phyloP scores from a whole-genome alignment of 2,797 vertebrate genomes.

The Alosa sapidissima region DNA sequence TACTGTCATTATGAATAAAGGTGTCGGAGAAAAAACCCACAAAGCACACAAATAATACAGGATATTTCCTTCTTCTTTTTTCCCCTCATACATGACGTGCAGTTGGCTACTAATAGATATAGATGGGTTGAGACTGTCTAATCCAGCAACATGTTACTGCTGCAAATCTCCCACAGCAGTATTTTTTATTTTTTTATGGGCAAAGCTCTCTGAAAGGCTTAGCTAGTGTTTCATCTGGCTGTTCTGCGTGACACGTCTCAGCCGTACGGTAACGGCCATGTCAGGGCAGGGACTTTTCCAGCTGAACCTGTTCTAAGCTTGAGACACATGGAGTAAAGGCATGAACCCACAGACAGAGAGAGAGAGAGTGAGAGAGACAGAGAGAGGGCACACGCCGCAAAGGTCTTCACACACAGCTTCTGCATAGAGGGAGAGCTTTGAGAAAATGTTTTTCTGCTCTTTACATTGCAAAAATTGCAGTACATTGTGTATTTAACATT shows the following conservation, averaged over 20 bases:
- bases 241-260: not conserved
- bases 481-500: no score
- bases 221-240: not conserved
- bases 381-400: no score
- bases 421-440: no score
- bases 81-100: not conserved
- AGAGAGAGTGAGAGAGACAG: not conserved
- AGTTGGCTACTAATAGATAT: not conserved
- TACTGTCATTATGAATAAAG: not conserved
- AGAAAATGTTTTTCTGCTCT: no score
- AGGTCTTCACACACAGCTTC: no score
- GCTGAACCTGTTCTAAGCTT: not conserved
- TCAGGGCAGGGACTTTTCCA: not conserved
- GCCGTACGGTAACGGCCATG: not conserved
- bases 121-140: not conserved
- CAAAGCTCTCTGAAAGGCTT: not conserved
- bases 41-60: not conserved
- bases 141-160: not conserved
- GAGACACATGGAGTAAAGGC: not conserved
- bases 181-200: not conserved
- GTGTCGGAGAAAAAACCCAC: no score
- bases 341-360: not conserved
- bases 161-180: not conserved
- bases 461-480: no score
- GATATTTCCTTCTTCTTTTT: no score